Conservation (phyloP, 2,888 invertebrate species). For the Cephus nigrinus region DNA sequence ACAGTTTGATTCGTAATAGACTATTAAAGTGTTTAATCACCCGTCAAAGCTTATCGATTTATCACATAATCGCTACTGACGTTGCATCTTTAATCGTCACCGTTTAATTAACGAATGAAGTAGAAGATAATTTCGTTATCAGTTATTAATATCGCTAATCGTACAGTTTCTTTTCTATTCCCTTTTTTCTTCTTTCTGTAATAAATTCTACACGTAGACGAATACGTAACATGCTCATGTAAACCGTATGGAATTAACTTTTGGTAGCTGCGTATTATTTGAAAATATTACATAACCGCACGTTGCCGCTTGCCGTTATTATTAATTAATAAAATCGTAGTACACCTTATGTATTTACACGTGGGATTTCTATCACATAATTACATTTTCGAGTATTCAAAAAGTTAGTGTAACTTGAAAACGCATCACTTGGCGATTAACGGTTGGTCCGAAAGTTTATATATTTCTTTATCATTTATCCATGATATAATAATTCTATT, state of each 20-base stretch:
- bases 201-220: not conserved
- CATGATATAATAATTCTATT: not conserved
- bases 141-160: not conserved
- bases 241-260: not conserved
- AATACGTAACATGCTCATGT: not conserved
- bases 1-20: not conserved
- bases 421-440: slow-evolving; percentile 38
- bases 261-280: slow-evolving; percentile 13
- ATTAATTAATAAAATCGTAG: slow-evolving; percentile 28
- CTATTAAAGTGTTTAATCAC: not conserved
- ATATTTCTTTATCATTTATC: not conserved
- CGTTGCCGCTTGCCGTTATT: slow-evolving; percentile 27
- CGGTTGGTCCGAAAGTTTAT: slow-evolving; percentile 47
- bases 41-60: not conserved
- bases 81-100: not conserved
- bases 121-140: not conserved
- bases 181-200: not conserved
- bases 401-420: slow-evolving; percentile 42
- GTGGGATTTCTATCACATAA: slow-evolving; percentile 39
- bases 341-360: slow-evolving; percentile 47
- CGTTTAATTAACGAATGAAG: not conserved
- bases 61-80: not conserved
- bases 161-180: not conserved
- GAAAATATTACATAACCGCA: slow-evolving; percentile 39
- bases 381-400: slow-evolving; percentile 44